Base-by-base conservation (phyloP, 1,140 invertebrate species). In the Nasonia vitripennis region DNA sequence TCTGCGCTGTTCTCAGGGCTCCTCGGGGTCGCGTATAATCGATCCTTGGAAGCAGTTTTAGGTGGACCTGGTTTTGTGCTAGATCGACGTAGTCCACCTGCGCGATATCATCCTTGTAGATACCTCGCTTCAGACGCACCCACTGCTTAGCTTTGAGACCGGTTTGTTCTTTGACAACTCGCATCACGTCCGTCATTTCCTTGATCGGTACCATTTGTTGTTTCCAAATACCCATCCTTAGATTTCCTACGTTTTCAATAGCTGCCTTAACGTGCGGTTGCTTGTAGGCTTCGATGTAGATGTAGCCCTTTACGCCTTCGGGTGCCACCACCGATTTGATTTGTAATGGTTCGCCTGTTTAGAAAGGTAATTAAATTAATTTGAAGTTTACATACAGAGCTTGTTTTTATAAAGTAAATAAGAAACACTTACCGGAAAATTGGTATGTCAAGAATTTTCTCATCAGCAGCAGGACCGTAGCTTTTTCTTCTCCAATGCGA, bases 201-300 rank as follows among this genome's bases (percentile, higher is more conserved):
- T 98, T 98, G 84, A 99, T 99, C 0, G 99, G 98, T 9, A 99
- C 99, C 99, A 99, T 99, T 94, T 96, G 96, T 90, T 99, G 98
- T 89, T 97, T 97, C 95, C 97, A 99, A 83, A 96, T 95, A 71
- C 98, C 98, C 94, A 98, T 96, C 87, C 96, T 94, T 0, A 99
- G 94, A 90, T 97, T 98, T 1, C 97, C 96, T 20, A 99, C 96
- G 89, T 98, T 98, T 83, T 98, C 96, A 85, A 99, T 99, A 0
- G 97, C 97, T 23, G 97, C 95, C 92, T 99, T 99, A 0, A 99
- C 98, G 92, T 99, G 98, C 9, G 98, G 98, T 90, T 99, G 98
- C 93, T 99, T 99, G 92, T 96, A 99, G 0, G 99, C 97, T 93
- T 99, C 99, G 84, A 99, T 96, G 90, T 99, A 99, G 87, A 99